Percentiles rank a stretch among this genome's conserved stretches.
These are phyloP conservation scores for Cryptophagus acutangulus DNA, from an alignment of 2,888 invertebrate genomes.

Conservation along the genomic window DNA sequence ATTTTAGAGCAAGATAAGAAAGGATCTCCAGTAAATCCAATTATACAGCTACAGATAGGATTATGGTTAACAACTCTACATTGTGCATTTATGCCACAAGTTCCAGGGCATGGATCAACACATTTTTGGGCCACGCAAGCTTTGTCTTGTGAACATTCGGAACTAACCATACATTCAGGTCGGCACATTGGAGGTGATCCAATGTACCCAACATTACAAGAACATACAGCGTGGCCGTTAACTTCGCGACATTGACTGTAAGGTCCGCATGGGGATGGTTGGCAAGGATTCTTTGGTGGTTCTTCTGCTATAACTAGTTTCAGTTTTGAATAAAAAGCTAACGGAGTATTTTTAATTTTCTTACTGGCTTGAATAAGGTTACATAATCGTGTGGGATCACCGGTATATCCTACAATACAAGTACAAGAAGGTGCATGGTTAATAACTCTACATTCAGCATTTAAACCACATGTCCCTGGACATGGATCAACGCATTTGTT, in stretches of 20 bases:
- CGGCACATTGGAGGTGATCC: slow-evolving; percentile 62
- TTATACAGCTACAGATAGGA: slow-evolving; percentile 62
- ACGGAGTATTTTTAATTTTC: slow-evolving; percentile 17
- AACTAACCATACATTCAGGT: slow-evolving; percentile 63
- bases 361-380: slow-evolving; percentile 42
- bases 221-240: slow-evolving; percentile 60
- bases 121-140: slow-evolving; percentile 62
- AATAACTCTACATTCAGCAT: slow-evolving; percentile 56
- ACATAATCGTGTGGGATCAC: slow-evolving; percentile 56
- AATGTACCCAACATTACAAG: slow-evolving; percentile 57
- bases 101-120: slow-evolving; percentile 60
- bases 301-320: slow-evolving; percentile 33
- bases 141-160: slow-evolving; percentile 61
- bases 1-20: slow-evolving; percentile 51
- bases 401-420: slow-evolving; percentile 57
- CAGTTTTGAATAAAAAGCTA: slow-evolving; percentile 28
- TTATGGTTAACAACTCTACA: slow-evolving; percentile 66
- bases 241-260: slow-evolving; percentile 60
- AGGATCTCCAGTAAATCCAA: slow-evolving; percentile 62
- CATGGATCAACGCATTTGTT: slow-evolving; percentile 61
- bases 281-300: slow-evolving; percentile 52
- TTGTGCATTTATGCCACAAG: slow-evolving; percentile 60
- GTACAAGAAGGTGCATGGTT: slow-evolving; percentile 64
- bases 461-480: slow-evolving; percentile 55
- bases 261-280: slow-evolving; percentile 63